phyloP scores from a whole-genome alignment of 2,113 vertebrate species.

The Pachypanchax playfairii region DNA sequence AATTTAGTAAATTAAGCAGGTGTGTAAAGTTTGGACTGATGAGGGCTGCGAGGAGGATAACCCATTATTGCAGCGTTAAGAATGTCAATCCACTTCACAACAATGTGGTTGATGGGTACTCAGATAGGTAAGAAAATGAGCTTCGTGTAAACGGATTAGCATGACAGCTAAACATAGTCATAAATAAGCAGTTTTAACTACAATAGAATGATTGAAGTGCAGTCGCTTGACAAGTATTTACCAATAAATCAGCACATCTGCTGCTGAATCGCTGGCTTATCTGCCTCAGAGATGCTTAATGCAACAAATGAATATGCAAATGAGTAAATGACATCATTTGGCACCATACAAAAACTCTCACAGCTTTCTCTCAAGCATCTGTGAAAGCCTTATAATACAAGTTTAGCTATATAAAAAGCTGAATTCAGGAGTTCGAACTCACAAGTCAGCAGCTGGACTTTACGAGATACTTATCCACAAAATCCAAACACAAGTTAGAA shows the following conservation, averaged over 20 bases:
- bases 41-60: background rate
- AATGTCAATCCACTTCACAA: background rate
- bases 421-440: too few species aligned
- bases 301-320: constrained; percentile 32
- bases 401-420: too few species aligned
- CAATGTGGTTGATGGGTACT: constrained; percentile 2
- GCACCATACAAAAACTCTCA: constrained; percentile 3
- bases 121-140: background rate
- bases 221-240: constrained; percentile 15
- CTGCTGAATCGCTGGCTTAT: constrained; percentile 6
- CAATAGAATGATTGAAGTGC: constrained; percentile 12
- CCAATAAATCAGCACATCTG: constrained; percentile 26
- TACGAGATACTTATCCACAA: too few species aligned
- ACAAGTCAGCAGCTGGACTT: too few species aligned
- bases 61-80: background rate
- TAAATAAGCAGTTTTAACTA: constrained; percentile 6
- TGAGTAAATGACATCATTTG: constrained; percentile 37
- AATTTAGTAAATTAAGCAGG: constrained; percentile 2
- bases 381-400: background rate
- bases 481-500: too few species aligned
- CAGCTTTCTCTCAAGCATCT: background rate
- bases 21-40: background rate
- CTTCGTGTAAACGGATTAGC: constrained; percentile 10
- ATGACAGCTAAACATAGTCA: constrained; percentile 10
- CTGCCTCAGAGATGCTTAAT: constrained; percentile 16